Conservation (phyloP, 2,113 vertebrate species). For the Nerophis ophidion region DNA sequence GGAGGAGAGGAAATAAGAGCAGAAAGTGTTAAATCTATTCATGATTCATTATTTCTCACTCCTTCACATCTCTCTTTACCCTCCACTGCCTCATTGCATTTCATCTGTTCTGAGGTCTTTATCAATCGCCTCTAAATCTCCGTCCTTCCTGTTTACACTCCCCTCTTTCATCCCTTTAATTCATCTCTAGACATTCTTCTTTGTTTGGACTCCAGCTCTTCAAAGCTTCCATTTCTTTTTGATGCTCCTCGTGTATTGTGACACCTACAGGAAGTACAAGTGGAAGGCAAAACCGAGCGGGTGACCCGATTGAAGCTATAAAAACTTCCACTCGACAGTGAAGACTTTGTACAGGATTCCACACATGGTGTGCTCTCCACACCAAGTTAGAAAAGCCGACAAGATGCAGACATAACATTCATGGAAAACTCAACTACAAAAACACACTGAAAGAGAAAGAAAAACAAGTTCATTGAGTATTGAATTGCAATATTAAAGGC, state of each 20-base stretch:
- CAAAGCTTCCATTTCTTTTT: not conserved
- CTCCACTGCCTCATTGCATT: slow-evolving; percentile 25
- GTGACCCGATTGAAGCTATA: no score
- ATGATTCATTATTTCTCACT: slow-evolving; percentile 68
- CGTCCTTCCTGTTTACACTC: slow-evolving; percentile 64
- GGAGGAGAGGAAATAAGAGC: slow-evolving; percentile 60
- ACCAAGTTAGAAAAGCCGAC: no score
- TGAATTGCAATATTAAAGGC: no score
- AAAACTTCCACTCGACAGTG: no score
- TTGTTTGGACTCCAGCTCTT: not conserved
- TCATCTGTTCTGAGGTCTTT: slow-evolving; percentile 51
- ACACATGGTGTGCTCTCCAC: no score
- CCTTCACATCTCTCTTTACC: slow-evolving; percentile 43
- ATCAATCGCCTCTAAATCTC: slow-evolving; percentile 48
- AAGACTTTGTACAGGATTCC: no score
- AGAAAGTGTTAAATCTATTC: slow-evolving; percentile 70
- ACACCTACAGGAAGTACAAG: not conserved
- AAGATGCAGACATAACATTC: no score
- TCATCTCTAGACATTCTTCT: slow-evolving; percentile 42
- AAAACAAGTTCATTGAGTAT: no score
- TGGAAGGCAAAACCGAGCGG: no score
- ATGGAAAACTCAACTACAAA: no score
- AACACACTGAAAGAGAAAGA: no score
- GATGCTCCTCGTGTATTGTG: no score
- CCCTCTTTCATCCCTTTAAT: slow-evolving; percentile 56